phyloP scores from a whole-genome alignment of 2,797 vertebrate species.

The Decapterus maruadsi region DNA sequence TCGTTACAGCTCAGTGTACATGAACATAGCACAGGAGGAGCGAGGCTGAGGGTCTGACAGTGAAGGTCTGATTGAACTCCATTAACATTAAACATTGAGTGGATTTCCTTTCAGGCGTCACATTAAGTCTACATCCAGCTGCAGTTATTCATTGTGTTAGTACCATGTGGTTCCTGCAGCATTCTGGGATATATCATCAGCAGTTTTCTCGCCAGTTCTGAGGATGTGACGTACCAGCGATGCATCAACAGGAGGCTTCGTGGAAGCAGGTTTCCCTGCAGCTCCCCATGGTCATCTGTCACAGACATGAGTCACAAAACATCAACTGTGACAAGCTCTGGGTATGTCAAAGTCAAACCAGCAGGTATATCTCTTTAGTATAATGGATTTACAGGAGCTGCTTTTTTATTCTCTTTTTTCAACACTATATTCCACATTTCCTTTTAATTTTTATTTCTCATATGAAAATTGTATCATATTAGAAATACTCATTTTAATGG shows the following conservation, averaged over 20 bases:
- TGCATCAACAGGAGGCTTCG: constrained; percentile 96
- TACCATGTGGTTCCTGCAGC: background rate
- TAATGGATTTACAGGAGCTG: too few relatives aligned
- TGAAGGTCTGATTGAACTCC: background rate
- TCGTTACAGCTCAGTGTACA: too few relatives aligned
- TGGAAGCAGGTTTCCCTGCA: constrained; percentile 87
- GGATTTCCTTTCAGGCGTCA: constrained; percentile 1
- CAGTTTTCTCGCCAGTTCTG: constrained; percentile 94
- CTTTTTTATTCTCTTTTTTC: too few relatives aligned
- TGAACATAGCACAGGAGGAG: too few relatives aligned
- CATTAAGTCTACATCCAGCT: background rate
- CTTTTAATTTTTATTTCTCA: too few relatives aligned
- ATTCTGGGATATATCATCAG: constrained; percentile 93
- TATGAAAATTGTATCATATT: too few relatives aligned
- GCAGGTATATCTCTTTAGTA: too few relatives aligned
- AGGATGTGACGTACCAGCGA: constrained; percentile 95
- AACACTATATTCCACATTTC: too few relatives aligned
- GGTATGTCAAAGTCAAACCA: too few relatives aligned
- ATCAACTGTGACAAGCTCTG: background rate
- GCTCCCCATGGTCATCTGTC: constrained; percentile 91
- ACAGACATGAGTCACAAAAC: constrained; percentile 31
- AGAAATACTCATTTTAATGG: too few relatives aligned
- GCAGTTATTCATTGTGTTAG: background rate
- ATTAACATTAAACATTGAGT: background rate
- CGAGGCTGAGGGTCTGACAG: background rate